These are phyloP conservation scores for Apodemia hepburni DNA, from an alignment of 2,888 invertebrate genomes.

Conservation along the genomic window DNA sequence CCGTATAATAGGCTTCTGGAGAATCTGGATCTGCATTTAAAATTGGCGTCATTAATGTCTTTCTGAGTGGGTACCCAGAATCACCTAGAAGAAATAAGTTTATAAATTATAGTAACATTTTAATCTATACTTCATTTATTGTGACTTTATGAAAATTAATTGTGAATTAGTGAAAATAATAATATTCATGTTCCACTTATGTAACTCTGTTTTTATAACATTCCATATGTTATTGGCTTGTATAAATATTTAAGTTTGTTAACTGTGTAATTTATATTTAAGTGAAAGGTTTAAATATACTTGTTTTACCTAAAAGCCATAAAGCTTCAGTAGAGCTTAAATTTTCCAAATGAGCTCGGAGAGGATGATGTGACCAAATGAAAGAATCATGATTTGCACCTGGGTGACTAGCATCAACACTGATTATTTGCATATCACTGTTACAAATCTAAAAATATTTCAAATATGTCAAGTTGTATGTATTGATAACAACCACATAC, in stretches of 20 bases:
- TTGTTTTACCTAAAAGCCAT: neutral
- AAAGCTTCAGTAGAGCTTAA: neutral
- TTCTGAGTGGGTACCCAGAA: slow-evolving; percentile 22
- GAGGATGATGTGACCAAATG: slow-evolving; percentile 6
- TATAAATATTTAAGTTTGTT: too few relatives aligned
- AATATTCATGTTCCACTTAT: too few relatives aligned
- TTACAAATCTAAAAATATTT: slow-evolving; percentile 14
- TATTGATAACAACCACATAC: too few relatives aligned
- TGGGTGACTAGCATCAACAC: slow-evolving; percentile 15
- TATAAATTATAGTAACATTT: too few relatives aligned
- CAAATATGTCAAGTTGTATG: too few relatives aligned
- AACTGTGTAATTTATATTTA: neutral
- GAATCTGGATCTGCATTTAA: slow-evolving; percentile 16
- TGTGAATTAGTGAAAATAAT: too few relatives aligned
- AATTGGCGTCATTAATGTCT: slow-evolving; percentile 23
- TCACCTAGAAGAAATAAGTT: slow-evolving; percentile 19
- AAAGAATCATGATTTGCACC: slow-evolving; percentile 17
- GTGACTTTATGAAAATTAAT: too few relatives aligned
- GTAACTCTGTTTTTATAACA: too few relatives aligned
- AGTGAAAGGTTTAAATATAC: neutral
- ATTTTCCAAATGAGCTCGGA: neutral
- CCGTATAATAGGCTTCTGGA: slow-evolving; percentile 18
- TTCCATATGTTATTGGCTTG: too few relatives aligned
- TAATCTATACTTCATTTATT: too few relatives aligned
- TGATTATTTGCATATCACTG: slow-evolving; percentile 18